Evolutionary conservation across 2,113 vertebrate species (phyloP), one percentile per base, ranked within the genome.

Genomic region (Ivindomyrus marchei): DNA sequence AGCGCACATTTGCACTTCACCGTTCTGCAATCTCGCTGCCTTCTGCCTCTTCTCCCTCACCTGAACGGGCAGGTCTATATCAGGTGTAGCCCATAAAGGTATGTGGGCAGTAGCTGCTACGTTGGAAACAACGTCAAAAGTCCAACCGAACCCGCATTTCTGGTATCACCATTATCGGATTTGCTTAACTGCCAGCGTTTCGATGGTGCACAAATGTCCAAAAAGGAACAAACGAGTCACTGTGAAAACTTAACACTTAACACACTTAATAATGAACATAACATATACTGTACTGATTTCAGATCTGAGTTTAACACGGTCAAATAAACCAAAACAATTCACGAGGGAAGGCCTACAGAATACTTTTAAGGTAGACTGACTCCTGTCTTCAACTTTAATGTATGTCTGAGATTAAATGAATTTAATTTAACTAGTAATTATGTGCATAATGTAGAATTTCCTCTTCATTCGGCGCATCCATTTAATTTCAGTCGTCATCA

Each of bases 11-110:
- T 47, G 62, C 45, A 88, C 89, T 89, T 90, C 87, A 19, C 39
- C 27, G 9, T 89, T 91, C 83, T 47, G 85, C 5, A 31, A 47
- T 1, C 52, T 62, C 0, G 87, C 45, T 24, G 45, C 49, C 17
- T 83, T 36, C 21, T 87, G 53, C 42, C 17, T 90, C 53, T 91
- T 88, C 31, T 91, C 89, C 24, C 90, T 91, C 46, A 91, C 27
- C 89, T 92, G 89, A 2, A 10, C 27, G 66, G 27, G 49, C 9
- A 17, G 42, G 36, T 87, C 42, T 77, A 31, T 39, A 39, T 77
- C 31, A 77, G 70, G 70, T 77, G 70, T 77, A 77, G 24, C 31
- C 31, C 85, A 74, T 88, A 58, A 88, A 89, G 1, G 3, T 47
- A 47, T 77, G 52, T 21, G 53, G 0, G 6, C 27, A 52, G 21